Evolutionary conservation across 2,113 vertebrate genomes (phyloP), one percentile per base, ranked within the genome.

Genomic region (Melanotaenia duboulayi): DNA sequence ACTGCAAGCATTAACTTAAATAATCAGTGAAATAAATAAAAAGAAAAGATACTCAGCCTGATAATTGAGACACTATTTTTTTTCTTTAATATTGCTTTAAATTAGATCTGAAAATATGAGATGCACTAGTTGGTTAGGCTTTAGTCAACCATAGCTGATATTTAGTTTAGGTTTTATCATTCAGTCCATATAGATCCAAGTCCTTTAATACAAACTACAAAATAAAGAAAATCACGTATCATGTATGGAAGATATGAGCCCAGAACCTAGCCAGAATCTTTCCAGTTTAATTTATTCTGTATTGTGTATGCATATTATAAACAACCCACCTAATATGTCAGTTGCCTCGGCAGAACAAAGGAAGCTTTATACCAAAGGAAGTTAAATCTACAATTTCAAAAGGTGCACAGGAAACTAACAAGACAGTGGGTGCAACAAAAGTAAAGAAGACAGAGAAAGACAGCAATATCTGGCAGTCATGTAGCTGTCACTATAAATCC

Each of bases 381-480:
- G 28, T 56, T 25, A 25, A 46, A 49, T 37, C 1, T 5, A 56
- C 32, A 5, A 16, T 52, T 74, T 50, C 48, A 19, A 39, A 32
- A 51, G 12, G 62, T 12, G 8, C 40, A 42, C 12, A 14, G 12
- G 51, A 12, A 49, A 16, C 49, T 8, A 35, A 10, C 12, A 17
- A 40, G 37, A 7, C 2, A 5, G 40, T 14, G 40, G 40, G 40
- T 42, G 40, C 40, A 42, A 16, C 4, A 59, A 20, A 61, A 54
- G 52, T 52, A 23, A 22, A 65, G 51, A 58, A 9, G 63, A 59
- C 32, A 35, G 32, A 50, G 55, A 52, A 42, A 39, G 13, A 24
- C 58, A 46, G 13, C 23, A 8, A 11, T 16, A 23, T 19, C 56
- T 48, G 20, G 60, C 62, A 78, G 74, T 49, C 71, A 75, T 56